Evolutionary conservation across 2,888 invertebrate genomes (phyloP).

Genomic region (Teleogryllus oceanicus): DNA sequence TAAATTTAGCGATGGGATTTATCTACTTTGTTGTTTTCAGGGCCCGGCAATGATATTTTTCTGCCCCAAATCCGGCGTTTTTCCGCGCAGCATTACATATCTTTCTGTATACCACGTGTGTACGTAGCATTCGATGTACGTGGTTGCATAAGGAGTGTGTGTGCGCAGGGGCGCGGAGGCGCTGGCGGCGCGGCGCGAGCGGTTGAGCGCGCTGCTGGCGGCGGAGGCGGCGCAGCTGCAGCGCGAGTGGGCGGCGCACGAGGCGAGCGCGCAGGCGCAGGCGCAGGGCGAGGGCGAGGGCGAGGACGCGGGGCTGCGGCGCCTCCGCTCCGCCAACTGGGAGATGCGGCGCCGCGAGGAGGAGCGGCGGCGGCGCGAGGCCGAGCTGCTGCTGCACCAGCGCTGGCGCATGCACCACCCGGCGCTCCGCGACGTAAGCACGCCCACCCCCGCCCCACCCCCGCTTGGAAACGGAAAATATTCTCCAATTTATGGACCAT

Average conservation of each 20-base stretch:
- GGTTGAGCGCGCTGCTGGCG: constrained; percentile 26
- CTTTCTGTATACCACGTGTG: too few species aligned
- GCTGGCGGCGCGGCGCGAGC: not conserved
- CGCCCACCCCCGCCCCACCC: too few species aligned
- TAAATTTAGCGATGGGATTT: too few species aligned
- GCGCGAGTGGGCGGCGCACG: constrained; percentile 21
- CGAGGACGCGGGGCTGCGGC: not conserved
- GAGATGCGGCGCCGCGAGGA: constrained; percentile 32
- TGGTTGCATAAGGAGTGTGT: too few species aligned
- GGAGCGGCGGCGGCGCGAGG: constrained; percentile 29
- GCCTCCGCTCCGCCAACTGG: constrained; percentile 23
- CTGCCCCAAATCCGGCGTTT: too few species aligned
- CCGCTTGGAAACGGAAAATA: too few species aligned
- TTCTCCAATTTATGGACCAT: too few species aligned
- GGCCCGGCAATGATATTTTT: too few species aligned
- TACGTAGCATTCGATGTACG: too few species aligned
- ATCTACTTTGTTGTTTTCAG: too few species aligned
- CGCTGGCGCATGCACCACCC: constrained; percentile 35
- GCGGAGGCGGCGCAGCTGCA: constrained; percentile 24
- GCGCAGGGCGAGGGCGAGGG: not conserved
- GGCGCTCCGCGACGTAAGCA: constrained; percentile 32
- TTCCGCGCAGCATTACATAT: too few species aligned
- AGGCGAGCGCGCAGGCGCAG: not conserved
- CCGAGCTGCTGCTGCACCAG: constrained; percentile 34
- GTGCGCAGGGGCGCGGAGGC: not conserved